Evolutionary conservation across 2,888 invertebrate genomes (phyloP), one percentile per base, ranked within the genome.

Genomic region (Limenitis camilla): DNA sequence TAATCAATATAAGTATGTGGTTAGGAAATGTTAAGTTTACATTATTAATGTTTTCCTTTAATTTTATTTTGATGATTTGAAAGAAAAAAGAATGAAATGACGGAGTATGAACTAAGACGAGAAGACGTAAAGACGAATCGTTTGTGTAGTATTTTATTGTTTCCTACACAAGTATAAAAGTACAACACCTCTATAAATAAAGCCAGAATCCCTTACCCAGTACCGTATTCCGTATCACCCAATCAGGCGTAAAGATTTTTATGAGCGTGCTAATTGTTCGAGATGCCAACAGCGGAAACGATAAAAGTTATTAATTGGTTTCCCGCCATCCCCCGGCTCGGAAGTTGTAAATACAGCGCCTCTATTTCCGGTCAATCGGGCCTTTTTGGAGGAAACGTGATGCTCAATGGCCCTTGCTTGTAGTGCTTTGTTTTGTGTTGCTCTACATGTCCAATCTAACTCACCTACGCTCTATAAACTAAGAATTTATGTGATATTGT

Each of bases 271-370:
- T 86, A 85, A 86, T 86, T 86, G 85, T 74, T 65, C 77, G 71
- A 65, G 73, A 66, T 71, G 77, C 74, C 73, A 72, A 65, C 73
- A 67, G 73, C 78, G 83, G 79, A 74, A 76, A 69, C 84, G 68
- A 85, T 85, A 85, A 85, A 84, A 83, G 84, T 83, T 85, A 85
- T 85, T 85, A 85, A 85, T 85, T 83, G 84, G 75, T 76, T 74
- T 74, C 79, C 80, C 78, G 76, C 76, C 74, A 70, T 67, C 70
- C 76, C 72, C 64, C 66, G 61, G 50, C 56, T 59, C 76, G 84
- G 84, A 83, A 82, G 84, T 78, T 81, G 83, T 85, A 84, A 84
- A 84, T 83, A 83, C 78, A 72, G 71, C 74, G 72, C 77, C 68
- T 77, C 81, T 83, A 81, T 78, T 79, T 83, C 82, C 83, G 81